Evolutionary conservation across 2,888 invertebrate genomes (phyloP), one percentile per base, ranked within the genome.

Genomic region (Aphelenchoides bicaudatus): DNA sequence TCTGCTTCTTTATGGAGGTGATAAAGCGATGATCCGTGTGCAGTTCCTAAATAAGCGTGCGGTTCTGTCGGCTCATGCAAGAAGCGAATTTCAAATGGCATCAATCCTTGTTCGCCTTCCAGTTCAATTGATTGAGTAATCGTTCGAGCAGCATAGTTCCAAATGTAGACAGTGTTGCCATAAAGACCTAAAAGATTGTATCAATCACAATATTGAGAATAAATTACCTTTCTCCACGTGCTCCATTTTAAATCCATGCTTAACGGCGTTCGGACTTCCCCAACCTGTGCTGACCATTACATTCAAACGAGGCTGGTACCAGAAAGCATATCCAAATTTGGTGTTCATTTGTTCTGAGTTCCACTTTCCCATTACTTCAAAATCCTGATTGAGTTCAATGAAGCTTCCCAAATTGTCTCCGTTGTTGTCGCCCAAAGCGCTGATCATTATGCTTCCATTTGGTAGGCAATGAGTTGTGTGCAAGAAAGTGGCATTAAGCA

Each of bases 401-500:
- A 91, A 96, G 67, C 91, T 88, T 6, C 43, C 43, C 23, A 88
- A 87, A 19, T 85, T 88, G 72, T 90, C 86, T 54, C 88, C 91
- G n/a, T 88, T 82, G 30, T 84, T 85, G 81, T 91, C 90, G 10
- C 93, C 96, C 87, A 96, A 86, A 10, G 88, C 87, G 4, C 93
- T 92, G 75, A 98, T 91, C 88, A 96, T 90, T 63, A 96, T 87
- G 77, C 93, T 88, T 0, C 94, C 94, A 68, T 85, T 86, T 16
- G 91, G 88, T 65, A 94, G 83, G 80, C 96, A 85, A 0, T 98
- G 96, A 2, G 89, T 84, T 1, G 96, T 93, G 88, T 96, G 96
- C 0, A 91, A 91, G 52, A 88, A 88, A 16, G 87, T 85, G 61
- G 90, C 86, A 79, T 89, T 86, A 57, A 86, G 83, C 62, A 85